Evolutionary conservation across 2,888 invertebrate species (phyloP).

Genomic region (Camponotus fellah): DNA sequence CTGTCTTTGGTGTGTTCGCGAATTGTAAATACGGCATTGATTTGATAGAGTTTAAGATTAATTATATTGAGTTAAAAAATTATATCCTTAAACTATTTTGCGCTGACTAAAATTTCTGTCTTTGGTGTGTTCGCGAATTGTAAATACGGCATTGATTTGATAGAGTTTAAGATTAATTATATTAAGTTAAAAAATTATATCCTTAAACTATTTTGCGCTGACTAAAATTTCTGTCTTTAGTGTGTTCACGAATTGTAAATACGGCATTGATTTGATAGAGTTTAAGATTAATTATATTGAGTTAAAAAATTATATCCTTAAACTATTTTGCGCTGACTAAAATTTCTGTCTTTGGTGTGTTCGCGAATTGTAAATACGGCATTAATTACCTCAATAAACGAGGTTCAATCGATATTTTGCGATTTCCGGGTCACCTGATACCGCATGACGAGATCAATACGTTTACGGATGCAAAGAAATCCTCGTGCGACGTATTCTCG

Average conservation of each 20-base stretch:
- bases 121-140: too few species aligned
- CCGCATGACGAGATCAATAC: constrained; percentile 17
- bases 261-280: constrained; percentile 15
- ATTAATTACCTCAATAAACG: constrained; percentile 17
- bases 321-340: background rate
- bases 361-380: background rate
- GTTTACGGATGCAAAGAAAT: constrained; percentile 40
- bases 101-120: too few species aligned
- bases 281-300: background rate
- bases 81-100: too few species aligned
- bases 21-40: too few species aligned
- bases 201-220: background rate
- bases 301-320: background rate
- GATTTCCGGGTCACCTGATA: constrained; percentile 43
- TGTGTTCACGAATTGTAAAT: background rate
- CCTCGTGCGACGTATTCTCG: constrained; percentile 11
- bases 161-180: background rate
- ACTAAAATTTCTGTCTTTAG: background rate
- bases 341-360: background rate
- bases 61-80: too few species aligned
- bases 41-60: too few species aligned
- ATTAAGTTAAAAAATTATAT: background rate
- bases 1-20: too few species aligned
- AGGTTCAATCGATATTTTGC: constrained; percentile 24
- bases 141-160: too few species aligned